phyloP scores from a whole-genome alignment of 2,888 invertebrate species.

The Drosophila demipolita region DNA sequence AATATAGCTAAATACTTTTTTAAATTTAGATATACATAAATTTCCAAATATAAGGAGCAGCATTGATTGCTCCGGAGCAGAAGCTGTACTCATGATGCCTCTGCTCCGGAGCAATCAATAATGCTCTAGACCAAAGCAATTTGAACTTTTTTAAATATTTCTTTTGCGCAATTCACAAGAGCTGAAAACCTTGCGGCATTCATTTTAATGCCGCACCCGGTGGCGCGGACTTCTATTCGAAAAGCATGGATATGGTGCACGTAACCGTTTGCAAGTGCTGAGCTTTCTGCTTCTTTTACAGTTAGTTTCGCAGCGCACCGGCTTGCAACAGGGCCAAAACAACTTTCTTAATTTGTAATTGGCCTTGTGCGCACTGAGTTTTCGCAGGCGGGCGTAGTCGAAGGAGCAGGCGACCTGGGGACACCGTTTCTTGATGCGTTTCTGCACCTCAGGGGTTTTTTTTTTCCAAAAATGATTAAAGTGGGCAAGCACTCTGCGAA shows the following conservation, averaged over 20 bases:
- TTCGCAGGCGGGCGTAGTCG: conserved; percentile 33
- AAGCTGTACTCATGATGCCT: neutral
- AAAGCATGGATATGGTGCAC: conserved; percentile 53
- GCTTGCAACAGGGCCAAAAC: conserved; percentile 59
- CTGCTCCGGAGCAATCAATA: neutral
- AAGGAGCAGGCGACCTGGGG: conserved; percentile 25
- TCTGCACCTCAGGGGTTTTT: conserved; percentile 55
- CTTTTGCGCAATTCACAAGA: too few relatives aligned
- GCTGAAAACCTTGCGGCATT: neutral
- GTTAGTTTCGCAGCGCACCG: conserved; percentile 18
- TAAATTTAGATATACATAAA: neutral
- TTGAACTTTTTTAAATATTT: too few relatives aligned
- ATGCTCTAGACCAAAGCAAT: too few relatives aligned
- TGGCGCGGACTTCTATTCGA: conserved; percentile 44
- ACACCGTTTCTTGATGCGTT: conserved; percentile 29
- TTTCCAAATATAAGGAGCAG: neutral
- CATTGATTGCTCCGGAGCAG: neutral
- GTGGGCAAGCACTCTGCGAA: neutral
- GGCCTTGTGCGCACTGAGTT: conserved; percentile 22
- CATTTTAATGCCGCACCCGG: neutral
- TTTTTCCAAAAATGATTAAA: neutral
- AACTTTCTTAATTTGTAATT: conserved; percentile 29
- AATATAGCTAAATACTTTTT: neutral
- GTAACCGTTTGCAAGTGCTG: conserved; percentile 34
- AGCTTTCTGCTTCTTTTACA: conserved; percentile 13